Percentiles rank a stretch among this genome's conserved stretches.
Evolutionary conservation across 2,113 vertebrate genomes (phyloP).

Genomic region (Gasterosteus aculeatus): DNA sequence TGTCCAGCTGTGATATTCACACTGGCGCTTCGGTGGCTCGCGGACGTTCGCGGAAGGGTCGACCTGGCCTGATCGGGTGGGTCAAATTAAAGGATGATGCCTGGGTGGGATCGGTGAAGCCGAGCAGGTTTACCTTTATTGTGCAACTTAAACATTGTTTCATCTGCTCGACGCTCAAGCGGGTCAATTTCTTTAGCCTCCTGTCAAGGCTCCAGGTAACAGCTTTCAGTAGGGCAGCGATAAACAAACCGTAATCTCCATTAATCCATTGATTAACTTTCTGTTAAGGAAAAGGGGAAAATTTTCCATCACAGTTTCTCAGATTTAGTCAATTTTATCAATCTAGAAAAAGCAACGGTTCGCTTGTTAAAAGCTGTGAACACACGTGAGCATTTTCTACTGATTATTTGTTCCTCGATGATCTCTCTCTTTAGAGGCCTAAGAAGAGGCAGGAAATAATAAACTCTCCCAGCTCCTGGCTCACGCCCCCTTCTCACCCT

Average conservation of each 20-base stretch:
- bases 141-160: conserved; percentile 49
- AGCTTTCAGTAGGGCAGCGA: not conserved
- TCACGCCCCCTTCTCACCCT: conserved; percentile 85
- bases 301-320: not conserved
- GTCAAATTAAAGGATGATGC: conserved; percentile 69
- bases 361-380: not conserved
- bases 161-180: conserved; percentile 12
- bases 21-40: conserved; percentile 54
- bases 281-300: not conserved
- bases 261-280: not conserved
- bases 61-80: conserved; percentile 53
- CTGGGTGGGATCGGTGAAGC: conserved; percentile 61
- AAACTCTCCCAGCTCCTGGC: conserved; percentile 90
- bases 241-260: not conserved
- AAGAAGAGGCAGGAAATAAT: conserved; percentile 93
- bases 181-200: conserved; percentile 46
- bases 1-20: conserved; percentile 82
- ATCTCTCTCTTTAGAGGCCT: conserved; percentile 42
- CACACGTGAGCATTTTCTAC: not conserved
- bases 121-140: conserved; percentile 57
- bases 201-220: conserved; percentile 7
- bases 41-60: conserved; percentile 64
- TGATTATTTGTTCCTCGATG: not conserved
- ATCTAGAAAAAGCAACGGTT: not conserved
- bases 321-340: conserved; percentile 2